A percentile compares a stretch with the other conserved stretches of the same genome.
Conservation (phyloP, 2,797 vertebrate genomes). For the Danio aesculapii region DNA sequence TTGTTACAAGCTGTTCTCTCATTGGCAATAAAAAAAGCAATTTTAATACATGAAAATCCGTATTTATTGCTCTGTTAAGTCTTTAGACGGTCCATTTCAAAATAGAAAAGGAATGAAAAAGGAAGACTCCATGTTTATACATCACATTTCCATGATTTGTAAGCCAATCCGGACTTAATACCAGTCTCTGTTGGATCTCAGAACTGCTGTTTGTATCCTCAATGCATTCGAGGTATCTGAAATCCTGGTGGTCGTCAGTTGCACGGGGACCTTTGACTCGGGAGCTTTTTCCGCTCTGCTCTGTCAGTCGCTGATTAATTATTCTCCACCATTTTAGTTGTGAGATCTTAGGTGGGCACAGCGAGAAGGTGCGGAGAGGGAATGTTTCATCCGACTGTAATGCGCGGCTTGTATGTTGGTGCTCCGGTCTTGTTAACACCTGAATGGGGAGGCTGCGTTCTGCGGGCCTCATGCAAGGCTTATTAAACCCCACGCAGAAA, state of each 20-base stretch:
- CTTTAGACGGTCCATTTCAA: neutral
- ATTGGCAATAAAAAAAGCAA: no score
- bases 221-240: neutral
- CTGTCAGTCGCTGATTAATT: slow-evolving; percentile 45
- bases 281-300: slow-evolving; percentile 12
- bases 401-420: slow-evolving; percentile 32
- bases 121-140: neutral
- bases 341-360: slow-evolving; percentile 31
- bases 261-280: slow-evolving; percentile 26
- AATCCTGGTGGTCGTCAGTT: slow-evolving; percentile 18
- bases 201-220: neutral
- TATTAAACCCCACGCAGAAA: slow-evolving; percentile 66
- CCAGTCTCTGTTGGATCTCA: neutral
- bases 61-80: neutral
- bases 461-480: slow-evolving; percentile 58
- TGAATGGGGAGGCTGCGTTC: slow-evolving; percentile 58
- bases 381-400: slow-evolving; percentile 33
- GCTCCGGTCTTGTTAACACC: slow-evolving; percentile 61
- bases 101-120: neutral
- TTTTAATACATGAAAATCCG: no score
- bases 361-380: slow-evolving; percentile 37
- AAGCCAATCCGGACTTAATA: neutral
- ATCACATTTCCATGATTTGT: neutral
- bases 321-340: slow-evolving; percentile 46
- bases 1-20: no score